Conservation (phyloP, 1,140 invertebrate genomes). For the Penaeus indicus region DNA sequence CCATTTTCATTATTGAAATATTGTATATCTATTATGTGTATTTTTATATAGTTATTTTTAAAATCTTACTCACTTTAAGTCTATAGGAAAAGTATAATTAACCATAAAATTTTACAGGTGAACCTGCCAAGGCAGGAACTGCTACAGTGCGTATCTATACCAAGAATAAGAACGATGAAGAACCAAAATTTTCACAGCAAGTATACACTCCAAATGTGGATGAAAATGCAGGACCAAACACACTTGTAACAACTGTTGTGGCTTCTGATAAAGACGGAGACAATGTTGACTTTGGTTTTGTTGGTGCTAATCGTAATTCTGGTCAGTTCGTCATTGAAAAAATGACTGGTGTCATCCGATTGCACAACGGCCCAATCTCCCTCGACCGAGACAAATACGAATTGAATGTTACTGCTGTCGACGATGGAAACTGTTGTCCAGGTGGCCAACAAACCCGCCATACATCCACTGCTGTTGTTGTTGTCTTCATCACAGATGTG, state of each 20-base stretch:
- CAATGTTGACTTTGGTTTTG: conserved; percentile 93
- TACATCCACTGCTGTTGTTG: conserved; percentile 94
- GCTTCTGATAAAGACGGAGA: conserved; percentile 96
- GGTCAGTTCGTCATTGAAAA: conserved; percentile 96
- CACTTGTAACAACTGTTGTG: conserved; percentile 92
- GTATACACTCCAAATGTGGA: conserved; percentile 97
- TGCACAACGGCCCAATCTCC: conserved; percentile 86
- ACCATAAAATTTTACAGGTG: conserved; percentile 73
- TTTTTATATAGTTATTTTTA: background rate
- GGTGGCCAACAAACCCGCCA: conserved; percentile 88
- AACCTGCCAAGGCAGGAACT: conserved; percentile 90
- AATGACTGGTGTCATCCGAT: conserved; percentile 92
- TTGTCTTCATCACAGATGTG: conserved; percentile 96
- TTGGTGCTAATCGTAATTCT: conserved; percentile 88
- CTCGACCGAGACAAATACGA: conserved; percentile 91
- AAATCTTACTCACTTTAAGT: no score
- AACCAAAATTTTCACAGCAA: conserved; percentile 95
- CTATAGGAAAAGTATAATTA: no score
- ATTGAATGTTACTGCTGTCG: conserved; percentile 92
- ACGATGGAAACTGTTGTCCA: conserved; percentile 92
- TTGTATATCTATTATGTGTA: background rate
- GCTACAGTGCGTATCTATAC: conserved; percentile 94
- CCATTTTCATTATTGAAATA: background rate
- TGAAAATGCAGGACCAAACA: conserved; percentile 94
- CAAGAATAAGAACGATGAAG: conserved; percentile 96